These are phyloP conservation scores for Drosophila suboccidentalis DNA, from an alignment of 2,888 invertebrate species.

Conservation along the genomic window DNA sequence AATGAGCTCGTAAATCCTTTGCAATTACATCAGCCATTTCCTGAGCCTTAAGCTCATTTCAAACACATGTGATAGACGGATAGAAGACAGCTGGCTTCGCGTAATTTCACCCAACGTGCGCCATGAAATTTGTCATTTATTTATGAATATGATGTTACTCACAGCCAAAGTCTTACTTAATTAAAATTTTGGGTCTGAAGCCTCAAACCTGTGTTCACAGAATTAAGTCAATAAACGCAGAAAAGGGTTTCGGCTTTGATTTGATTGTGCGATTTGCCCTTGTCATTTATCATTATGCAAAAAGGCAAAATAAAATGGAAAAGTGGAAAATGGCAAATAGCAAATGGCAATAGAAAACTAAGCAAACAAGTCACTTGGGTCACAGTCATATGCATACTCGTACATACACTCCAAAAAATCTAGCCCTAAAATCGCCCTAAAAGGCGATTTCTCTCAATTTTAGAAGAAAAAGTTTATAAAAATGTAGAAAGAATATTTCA, in stretches of 20 bases:
- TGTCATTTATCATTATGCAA: conserved; percentile 71
- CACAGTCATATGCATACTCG: conserved; percentile 49
- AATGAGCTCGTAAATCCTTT: conserved; percentile 74
- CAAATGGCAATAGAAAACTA: conserved; percentile 22
- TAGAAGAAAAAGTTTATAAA: no score
- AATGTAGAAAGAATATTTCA: no score
- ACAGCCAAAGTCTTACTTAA: conserved; percentile 52
- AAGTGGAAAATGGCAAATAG: background rate
- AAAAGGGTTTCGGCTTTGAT: conserved; percentile 71
- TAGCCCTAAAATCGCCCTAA: no score
- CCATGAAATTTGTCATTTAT: conserved; percentile 73
- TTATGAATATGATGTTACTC: conserved; percentile 71
- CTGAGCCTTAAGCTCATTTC: conserved; percentile 39
- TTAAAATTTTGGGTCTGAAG: conserved; percentile 61
- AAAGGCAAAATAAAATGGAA: conserved; percentile 28
- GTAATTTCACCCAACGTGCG: conserved; percentile 52
- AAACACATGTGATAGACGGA: conserved; percentile 34
- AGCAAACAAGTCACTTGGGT: conserved; percentile 55
- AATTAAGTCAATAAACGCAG: conserved; percentile 64
- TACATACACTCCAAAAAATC: no score
- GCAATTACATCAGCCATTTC: conserved; percentile 66
- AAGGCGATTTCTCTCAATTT: no score
- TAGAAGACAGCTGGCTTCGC: conserved; percentile 16
- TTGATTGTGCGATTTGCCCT: conserved; percentile 70
- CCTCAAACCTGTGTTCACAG: conserved; percentile 20